Conservation (phyloP, 2,797 vertebrate species). For the Pseudochirops corinnae region DNA sequence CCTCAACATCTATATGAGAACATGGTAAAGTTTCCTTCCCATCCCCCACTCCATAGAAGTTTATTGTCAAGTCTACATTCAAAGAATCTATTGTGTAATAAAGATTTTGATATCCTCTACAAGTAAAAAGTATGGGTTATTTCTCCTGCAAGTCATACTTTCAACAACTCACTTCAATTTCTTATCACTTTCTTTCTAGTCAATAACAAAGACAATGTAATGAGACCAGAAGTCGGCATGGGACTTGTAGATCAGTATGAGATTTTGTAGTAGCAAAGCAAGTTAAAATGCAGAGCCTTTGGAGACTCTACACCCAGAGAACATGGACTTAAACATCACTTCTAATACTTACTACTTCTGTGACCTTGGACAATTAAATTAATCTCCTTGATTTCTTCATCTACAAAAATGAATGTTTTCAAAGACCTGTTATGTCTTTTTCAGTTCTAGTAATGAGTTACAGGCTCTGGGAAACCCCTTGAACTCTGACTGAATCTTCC, state of each 20-base stretch:
- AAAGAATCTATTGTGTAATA: not conserved
- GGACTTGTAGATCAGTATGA: not conserved
- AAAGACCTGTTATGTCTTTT: not conserved
- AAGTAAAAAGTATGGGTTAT: not conserved
- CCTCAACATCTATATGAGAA: not conserved
- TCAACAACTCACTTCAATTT: not conserved
- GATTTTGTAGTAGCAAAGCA: not conserved
- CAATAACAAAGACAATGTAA: not conserved
- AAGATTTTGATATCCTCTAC: not conserved
- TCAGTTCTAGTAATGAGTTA: not conserved
- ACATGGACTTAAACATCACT: not conserved
- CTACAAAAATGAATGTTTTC: not conserved
- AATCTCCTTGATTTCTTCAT: not conserved
- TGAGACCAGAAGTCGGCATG: not conserved
- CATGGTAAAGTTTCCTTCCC: not conserved
- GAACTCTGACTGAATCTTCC: too few species aligned
- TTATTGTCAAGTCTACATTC: not conserved
- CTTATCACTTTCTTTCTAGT: not conserved
- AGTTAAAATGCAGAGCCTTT: not conserved
- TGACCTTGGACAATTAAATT: not conserved
- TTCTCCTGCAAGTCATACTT: not conserved
- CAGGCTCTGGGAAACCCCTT: too few species aligned
- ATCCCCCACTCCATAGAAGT: not conserved
- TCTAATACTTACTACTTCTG: fast-evolving
- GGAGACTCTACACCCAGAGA: not conserved